phyloP scores from a whole-genome alignment of 2,888 invertebrate species.

The Cremastinae sp. region DNA sequence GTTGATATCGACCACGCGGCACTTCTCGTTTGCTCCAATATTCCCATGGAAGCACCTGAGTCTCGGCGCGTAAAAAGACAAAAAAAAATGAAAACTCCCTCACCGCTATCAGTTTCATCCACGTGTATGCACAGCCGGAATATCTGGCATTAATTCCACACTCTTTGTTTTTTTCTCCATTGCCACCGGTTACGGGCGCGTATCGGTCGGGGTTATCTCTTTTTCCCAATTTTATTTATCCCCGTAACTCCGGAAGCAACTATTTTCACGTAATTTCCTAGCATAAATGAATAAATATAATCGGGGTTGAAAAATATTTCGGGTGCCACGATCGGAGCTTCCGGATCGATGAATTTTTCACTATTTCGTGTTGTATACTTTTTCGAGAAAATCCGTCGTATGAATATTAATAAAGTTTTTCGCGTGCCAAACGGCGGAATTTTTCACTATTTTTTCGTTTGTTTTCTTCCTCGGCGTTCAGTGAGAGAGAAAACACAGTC shows the following conservation, averaged over 20 bases:
- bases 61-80: constrained; percentile 38
- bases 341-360: neutral
- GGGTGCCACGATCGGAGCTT: no score
- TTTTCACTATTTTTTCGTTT: neutral
- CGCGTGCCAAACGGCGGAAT: neutral
- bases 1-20: constrained; percentile 75
- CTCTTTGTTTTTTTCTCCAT: constrained; percentile 46
- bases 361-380: neutral
- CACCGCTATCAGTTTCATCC: constrained; percentile 1
- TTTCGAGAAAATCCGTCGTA: neutral
- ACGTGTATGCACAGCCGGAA: constrained; percentile 32
- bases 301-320: neutral
- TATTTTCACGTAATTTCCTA: constrained; percentile 1
- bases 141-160: constrained; percentile 48
- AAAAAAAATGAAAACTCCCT: constrained; percentile 16
- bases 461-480: neutral
- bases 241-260: neutral
- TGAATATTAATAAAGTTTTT: no score
- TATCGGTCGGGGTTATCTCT: constrained; percentile 24
- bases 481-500: neutral
- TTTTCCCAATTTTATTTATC: constrained; percentile 14
- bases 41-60: constrained; percentile 72
- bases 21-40: constrained; percentile 69
- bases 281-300: neutral
- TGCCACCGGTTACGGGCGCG: neutral